phyloP scores from a whole-genome alignment of 2,888 invertebrate genomes.

The Spicauda simplicius region DNA sequence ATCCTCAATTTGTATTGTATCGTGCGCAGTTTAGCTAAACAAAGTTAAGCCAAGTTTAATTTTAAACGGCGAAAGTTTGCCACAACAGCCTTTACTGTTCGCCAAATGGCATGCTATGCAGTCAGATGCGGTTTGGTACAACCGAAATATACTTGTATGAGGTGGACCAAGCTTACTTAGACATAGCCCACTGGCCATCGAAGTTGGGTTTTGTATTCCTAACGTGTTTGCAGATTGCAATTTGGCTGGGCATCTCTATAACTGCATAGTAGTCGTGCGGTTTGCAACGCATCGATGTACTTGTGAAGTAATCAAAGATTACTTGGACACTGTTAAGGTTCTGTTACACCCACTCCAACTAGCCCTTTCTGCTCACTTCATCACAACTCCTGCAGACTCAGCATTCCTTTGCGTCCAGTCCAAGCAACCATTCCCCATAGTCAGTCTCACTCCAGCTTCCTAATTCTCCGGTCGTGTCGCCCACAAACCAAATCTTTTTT shows the following conservation, averaged over 20 bases:
- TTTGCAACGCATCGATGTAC: background rate
- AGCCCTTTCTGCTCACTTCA: no score
- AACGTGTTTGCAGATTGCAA: constrained; percentile 31
- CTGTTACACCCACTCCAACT: no score
- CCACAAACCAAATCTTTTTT: no score
- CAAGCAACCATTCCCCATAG: no score
- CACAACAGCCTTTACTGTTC: constrained; percentile 24
- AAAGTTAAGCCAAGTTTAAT: constrained; percentile 35
- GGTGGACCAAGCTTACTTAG: constrained; percentile 31
- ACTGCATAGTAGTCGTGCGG: background rate
- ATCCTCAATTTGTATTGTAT: constrained; percentile 7
- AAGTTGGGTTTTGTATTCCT: constrained; percentile 28
- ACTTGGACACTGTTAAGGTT: background rate
- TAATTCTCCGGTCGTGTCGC: no score
- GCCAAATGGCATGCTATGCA: constrained; percentile 36
- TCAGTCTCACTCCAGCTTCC: no score
- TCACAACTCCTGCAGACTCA: no score
- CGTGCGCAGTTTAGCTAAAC: constrained; percentile 19
- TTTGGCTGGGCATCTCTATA: constrained; percentile 24
- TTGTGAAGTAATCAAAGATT: background rate
- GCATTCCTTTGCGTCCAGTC: no score
- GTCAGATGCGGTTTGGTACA: constrained; percentile 32
- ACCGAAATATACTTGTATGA: constrained; percentile 35
- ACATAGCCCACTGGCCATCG: constrained; percentile 21
- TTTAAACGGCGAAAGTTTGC: constrained; percentile 35